Base-by-base conservation (phyloP, 2,113 vertebrate genomes). In the Odontophorus gujanensis region DNA sequence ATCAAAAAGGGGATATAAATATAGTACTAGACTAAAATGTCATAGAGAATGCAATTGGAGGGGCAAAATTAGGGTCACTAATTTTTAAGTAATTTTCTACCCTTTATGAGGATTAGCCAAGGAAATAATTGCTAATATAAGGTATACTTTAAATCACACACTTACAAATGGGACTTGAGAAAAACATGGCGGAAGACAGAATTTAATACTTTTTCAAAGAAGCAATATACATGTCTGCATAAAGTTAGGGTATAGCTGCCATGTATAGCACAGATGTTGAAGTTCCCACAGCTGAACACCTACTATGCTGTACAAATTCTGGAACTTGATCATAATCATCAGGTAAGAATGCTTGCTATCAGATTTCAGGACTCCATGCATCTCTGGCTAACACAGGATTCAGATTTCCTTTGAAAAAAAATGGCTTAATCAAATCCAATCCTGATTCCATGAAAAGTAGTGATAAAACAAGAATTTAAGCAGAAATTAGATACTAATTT, bases 1-100 rank as follows among this genome's bases (percentile, higher is more conserved):
- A 97, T 97, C 94, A 97, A 98, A 98, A 97, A 95, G 85, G 88
- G 89, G 93, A 92, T 96, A 97, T 97, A 98, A 98, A 98, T 98
- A 97, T 81, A 96, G 76, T 68, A 90, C 92, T 95, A 82, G 92
- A 97, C 87, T 95, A 90, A 98, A 98, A 98, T 98, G 93, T 96
- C 95, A 97, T 92, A 82, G 74, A 85, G 36, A 96, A 94, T 96
- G 92, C 93, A 97, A 96, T 72, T 86, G 95, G 57, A 91, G 79
- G 51, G 62, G 61, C 38, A 88, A 81, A 90, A 89, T 94, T 90
- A 96, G 96, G 48, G 81, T 92, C 38, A 14, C 53, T 97, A 96
- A 97, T 97, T 97, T 97, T 92, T 94, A 91, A 97, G 75, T 93
- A 76, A 96, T 96, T 96, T 96, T 96, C 59, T 80, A 93, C 47